phyloP scores from a whole-genome alignment of 2,888 invertebrate species.

The Aspidiotus rigidus region DNA sequence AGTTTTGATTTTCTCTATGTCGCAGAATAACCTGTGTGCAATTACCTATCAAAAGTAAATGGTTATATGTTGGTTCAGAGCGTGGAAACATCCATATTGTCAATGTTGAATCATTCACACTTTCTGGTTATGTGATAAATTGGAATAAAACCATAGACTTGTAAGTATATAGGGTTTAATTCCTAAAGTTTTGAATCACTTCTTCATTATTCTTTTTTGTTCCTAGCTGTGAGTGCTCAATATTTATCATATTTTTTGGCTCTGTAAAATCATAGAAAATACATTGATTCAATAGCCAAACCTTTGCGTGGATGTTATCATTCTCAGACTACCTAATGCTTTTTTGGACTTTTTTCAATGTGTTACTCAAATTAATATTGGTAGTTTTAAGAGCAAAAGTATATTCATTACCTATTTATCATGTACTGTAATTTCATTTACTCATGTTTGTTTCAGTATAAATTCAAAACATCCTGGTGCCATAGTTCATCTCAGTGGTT shows the following conservation, averaged over 20 bases:
- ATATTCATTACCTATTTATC: no score
- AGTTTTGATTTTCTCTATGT: neutral
- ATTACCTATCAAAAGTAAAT: conserved; percentile 93
- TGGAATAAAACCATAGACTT: conserved; percentile 99
- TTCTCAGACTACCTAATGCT: no score
- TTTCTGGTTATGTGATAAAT: conserved; percentile 97
- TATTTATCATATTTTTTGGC: no score
- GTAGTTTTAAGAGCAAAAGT: no score
- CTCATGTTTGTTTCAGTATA: conserved; percentile 57
- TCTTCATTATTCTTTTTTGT: no score
- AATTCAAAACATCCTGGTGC: conserved; percentile 93
- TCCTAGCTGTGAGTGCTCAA: no score
- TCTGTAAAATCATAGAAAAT: no score
- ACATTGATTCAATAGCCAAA: no score
- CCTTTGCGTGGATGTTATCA: no score
- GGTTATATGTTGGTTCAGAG: conserved; percentile 97
- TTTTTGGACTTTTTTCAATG: no score
- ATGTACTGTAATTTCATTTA: neutral
- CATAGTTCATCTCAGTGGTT: conserved; percentile 92
- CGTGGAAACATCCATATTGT: conserved; percentile 96
- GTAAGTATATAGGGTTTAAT: conserved; percentile 55
- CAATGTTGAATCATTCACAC: conserved; percentile 88
- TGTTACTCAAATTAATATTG: no score
- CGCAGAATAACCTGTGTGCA: conserved; percentile 85
- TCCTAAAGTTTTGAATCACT: no score